Evolutionary conservation across 2,888 invertebrate species (phyloP).

Genomic region (Machimus rusticus): DNA sequence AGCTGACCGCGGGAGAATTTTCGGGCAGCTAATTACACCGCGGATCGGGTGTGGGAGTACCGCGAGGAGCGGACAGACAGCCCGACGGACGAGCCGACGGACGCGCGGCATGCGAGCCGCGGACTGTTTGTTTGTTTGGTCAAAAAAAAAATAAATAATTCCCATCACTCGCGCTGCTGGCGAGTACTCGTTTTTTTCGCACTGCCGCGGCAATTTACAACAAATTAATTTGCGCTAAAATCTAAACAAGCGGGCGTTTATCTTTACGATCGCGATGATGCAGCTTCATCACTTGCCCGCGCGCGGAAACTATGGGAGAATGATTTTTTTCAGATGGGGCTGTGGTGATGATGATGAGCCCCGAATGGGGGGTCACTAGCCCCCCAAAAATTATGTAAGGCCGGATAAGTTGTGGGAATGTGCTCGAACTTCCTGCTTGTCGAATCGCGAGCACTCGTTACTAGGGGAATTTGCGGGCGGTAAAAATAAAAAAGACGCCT

Average conservation of each 20-base stretch:
- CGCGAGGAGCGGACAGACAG: neutral
- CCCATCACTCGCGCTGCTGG: neutral
- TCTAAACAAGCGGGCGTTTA: neutral
- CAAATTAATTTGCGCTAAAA: neutral
- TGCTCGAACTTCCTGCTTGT: neutral
- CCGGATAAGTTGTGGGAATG: neutral
- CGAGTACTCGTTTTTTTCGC: neutral
- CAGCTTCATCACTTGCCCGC: neutral
- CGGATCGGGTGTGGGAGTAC: neutral
- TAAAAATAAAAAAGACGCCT: neutral
- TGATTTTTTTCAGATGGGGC: neutral
- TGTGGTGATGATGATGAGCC: neutral
- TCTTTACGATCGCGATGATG: neutral
- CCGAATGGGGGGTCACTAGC: neutral
- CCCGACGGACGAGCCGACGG: neutral
- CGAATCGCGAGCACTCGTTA: neutral
- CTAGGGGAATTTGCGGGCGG: neutral
- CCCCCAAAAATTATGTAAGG: neutral
- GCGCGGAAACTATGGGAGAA: neutral
- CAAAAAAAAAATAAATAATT: neutral
- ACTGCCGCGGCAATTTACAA: neutral
- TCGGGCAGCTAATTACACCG: neutral
- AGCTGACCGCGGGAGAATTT: neutral
- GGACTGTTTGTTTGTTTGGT: neutral
- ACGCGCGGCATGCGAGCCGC: neutral